phyloP scores from a whole-genome alignment of 2,888 invertebrate species.

The Eurytoma californica region DNA sequence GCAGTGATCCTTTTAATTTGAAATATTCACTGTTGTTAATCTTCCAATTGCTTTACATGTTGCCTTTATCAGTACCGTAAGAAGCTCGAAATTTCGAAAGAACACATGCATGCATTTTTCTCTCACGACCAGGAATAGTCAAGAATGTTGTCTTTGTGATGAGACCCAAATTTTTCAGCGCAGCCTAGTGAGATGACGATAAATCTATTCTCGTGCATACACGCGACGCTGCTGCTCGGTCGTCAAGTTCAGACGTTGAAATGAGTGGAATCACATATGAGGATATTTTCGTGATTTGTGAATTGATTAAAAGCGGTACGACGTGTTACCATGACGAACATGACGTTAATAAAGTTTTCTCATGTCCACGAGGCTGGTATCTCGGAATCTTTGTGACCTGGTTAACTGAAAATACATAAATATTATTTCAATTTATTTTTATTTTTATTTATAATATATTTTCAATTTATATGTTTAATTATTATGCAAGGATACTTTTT shows the following conservation, averaged over 20 bases:
- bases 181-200: neutral
- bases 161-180: slow-evolving; percentile 35
- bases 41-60: slow-evolving; percentile 24
- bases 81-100: slow-evolving; percentile 11
- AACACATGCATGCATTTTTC: slow-evolving; percentile 28
- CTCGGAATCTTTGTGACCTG: slow-evolving; percentile 12
- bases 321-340: slow-evolving; percentile 19
- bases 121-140: neutral
- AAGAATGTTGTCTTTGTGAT: slow-evolving; percentile 31
- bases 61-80: slow-evolving; percentile 6
- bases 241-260: neutral
- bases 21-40: too few species aligned
- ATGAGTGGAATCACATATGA: slow-evolving; percentile 5
- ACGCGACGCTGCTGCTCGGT: neutral
- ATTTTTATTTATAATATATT: too few species aligned
- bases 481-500: too few species aligned
- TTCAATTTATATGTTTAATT: neutral
- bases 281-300: slow-evolving; percentile 24
- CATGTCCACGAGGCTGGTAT: neutral
- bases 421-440: neutral
- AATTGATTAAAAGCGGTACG: slow-evolving; percentile 43
- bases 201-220: slow-evolving; percentile 33
- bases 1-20: too few species aligned
- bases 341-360: slow-evolving; percentile 35
- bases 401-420: neutral